Evolutionary conservation across 2,888 invertebrate genomes (phyloP).

Genomic region (Chrysomela aeneicollis): DNA sequence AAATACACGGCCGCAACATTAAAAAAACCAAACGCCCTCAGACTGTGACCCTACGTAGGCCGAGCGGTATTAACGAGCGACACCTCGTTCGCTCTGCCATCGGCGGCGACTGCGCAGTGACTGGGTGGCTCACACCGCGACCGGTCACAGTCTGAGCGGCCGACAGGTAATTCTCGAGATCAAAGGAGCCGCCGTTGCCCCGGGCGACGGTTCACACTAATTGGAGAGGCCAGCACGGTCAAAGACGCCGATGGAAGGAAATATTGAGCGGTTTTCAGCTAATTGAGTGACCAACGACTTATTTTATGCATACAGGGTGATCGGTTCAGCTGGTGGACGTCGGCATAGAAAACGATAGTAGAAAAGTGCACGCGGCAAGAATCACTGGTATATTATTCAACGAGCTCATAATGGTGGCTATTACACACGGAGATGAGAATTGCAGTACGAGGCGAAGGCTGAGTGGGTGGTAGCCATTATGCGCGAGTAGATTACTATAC

Average conservation of each 20-base stretch:
- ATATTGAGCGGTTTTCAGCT: conserved; percentile 62
- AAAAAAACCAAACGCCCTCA: conserved; percentile 39
- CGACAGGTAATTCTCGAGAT: conserved; percentile 61
- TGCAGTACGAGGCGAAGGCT: too few relatives aligned
- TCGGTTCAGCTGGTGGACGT: background rate
- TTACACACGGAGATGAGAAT: too few relatives aligned
- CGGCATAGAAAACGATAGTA: too few relatives aligned
- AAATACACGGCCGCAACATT: conserved; percentile 45
- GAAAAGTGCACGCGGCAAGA: too few relatives aligned
- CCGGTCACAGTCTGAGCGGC: conserved; percentile 55
- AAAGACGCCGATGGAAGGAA: conserved; percentile 63
- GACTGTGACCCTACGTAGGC: conserved; percentile 51
- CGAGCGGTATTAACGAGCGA: conserved; percentile 49
- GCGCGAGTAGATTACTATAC: too few relatives aligned
- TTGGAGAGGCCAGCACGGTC: conserved; percentile 62
- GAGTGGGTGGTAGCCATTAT: too few relatives aligned
- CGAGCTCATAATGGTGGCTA: too few relatives aligned
- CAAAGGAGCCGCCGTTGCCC: conserved; percentile 61
- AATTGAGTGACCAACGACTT: conserved; percentile 64
- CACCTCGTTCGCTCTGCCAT: conserved; percentile 57
- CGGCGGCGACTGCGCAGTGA: conserved; percentile 52
- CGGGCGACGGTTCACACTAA: conserved; percentile 64
- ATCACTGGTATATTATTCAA: too few relatives aligned
- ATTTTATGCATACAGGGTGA: conserved; percentile 38
- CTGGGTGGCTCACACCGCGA: conserved; percentile 15